Base-by-base conservation (phyloP, 2,113 vertebrate genomes). In the Camelus bactrianus region DNA sequence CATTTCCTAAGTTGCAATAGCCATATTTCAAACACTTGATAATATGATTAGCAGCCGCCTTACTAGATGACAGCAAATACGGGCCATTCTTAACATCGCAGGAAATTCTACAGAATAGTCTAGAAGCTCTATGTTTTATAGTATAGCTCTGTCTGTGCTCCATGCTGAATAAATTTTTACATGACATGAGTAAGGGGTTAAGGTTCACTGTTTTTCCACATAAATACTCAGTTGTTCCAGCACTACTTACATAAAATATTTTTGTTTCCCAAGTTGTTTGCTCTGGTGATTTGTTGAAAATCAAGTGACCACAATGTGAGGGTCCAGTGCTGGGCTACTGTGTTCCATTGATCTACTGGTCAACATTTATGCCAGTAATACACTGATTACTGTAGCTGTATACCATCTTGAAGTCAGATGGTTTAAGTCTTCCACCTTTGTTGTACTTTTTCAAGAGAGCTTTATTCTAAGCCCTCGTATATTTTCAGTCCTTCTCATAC, bases 231-330 rank as follows among this genome's bases (percentile, higher is more conserved):
- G 54, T 30, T 86, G 46, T 86, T 91, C 26, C n/a, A 60, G 30
- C 20, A 54, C 28, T 15, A 86, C 64, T 72, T 72, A 72, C 3
- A 86, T n/a, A 86, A 82, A 65, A 91, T 5, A 79, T 3, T 20
- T 70, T 80, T 76, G 4, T 79, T 79, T 54, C 72, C 81, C 46
- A 91, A 24, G 42, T 35, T 80, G 62, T 72, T 72, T 80, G 15
- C n/a, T 70, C 42, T 79, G 54, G 73, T 79, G 79, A 58, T 60
- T 90, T 77, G 52, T 24, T 94, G 73, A 92, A 73, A 87, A 92
- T 65, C 54, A 95, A 80, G 30, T 54, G 16, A 64, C 30, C 35
- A 72, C 42, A 72, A 56, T 80, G 50, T 79, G n/a, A 64, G 17
- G 56, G 30, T 79, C 20, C 20, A 69, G 28, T 42, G 42, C 42